phyloP scores from a whole-genome alignment of 2,888 invertebrate species.

The Loripinus fragilis region DNA sequence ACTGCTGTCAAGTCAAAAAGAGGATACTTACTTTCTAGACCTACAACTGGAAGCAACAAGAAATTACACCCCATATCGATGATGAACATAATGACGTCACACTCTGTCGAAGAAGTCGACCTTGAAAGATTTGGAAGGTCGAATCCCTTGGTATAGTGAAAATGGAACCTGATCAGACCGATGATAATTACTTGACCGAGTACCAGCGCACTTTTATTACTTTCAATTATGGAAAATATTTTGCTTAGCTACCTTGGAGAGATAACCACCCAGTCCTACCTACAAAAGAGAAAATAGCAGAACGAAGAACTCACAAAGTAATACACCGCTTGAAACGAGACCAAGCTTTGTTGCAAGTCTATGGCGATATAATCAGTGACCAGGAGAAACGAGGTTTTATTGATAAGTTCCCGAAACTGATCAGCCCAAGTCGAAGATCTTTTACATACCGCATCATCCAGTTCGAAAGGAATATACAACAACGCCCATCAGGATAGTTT shows the following conservation, averaged over 20 bases:
- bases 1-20: conserved; percentile 13
- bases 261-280: conserved; percentile 27
- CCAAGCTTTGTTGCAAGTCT: conserved; percentile 19
- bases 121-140: conserved; percentile 41
- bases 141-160: conserved; percentile 34
- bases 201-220: conserved; percentile 20
- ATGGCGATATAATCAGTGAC: conserved; percentile 28
- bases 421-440: background rate
- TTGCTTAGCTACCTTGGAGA: conserved; percentile 34
- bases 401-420: conserved; percentile 18
- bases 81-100: conserved; percentile 28
- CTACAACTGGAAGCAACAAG: conserved; percentile 1
- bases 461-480: conserved; percentile 42
- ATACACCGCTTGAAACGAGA: conserved; percentile 24
- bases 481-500: conserved; percentile 45
- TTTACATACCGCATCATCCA: conserved; percentile 39
- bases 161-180: background rate
- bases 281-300: conserved; percentile 12
- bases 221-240: conserved; percentile 24
- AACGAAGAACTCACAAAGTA: conserved; percentile 19
- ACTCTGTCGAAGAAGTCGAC: background rate
- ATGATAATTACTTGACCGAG: background rate
- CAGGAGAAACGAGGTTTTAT: conserved; percentile 24
- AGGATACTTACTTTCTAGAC: conserved; percentile 13
- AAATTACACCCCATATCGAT: conserved; percentile 11